phyloP scores from a whole-genome alignment of 53 echinoderm and acorn worm species.

The Holothuria leucospilota region DNA sequence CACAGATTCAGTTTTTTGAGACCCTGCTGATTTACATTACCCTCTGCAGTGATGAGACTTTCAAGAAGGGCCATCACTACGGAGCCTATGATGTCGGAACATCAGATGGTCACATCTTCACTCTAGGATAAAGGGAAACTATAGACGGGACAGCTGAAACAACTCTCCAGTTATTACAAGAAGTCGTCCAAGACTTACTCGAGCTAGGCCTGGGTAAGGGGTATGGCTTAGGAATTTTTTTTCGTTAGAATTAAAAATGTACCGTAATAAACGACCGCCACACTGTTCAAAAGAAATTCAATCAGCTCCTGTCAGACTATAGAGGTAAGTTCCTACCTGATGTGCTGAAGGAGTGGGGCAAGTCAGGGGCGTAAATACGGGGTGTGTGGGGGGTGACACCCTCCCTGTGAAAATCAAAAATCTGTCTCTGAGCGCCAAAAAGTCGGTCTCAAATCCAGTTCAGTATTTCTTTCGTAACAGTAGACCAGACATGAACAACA shows the following conservation, averaged over 20 bases:
- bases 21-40: slow-evolving; percentile 19
- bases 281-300: slow-evolving; percentile 57
- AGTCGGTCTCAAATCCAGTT: too few relatives aligned
- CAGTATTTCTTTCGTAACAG: too few relatives aligned
- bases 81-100: slow-evolving; percentile 51
- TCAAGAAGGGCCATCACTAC: slow-evolving; percentile 67
- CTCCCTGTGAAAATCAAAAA: too few relatives aligned
- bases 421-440: too few relatives aligned
- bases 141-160: slow-evolving; percentile 35
- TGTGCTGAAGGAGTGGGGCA: slow-evolving; percentile 29
- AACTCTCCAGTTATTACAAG: slow-evolving; percentile 1
- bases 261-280: slow-evolving; percentile 65
- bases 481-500: too few relatives aligned
- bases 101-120: slow-evolving; percentile 46
- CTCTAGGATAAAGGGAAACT: slow-evolving; percentile 62
- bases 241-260: slow-evolving; percentile 38
- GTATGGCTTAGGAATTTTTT: neutral
- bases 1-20: too few relatives aligned
- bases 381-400: too few relatives aligned
- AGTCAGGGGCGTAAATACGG: too few relatives aligned
- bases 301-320: slow-evolving; percentile 56
- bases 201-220: slow-evolving; percentile 1
- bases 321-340: slow-evolving; percentile 38
- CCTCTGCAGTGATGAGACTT: slow-evolving; percentile 47
- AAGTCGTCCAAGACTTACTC: slow-evolving; percentile 28